These are phyloP conservation scores for Halcyon smyrnensis DNA, from an alignment of 2,797 vertebrate genomes.

Conservation along the genomic window DNA sequence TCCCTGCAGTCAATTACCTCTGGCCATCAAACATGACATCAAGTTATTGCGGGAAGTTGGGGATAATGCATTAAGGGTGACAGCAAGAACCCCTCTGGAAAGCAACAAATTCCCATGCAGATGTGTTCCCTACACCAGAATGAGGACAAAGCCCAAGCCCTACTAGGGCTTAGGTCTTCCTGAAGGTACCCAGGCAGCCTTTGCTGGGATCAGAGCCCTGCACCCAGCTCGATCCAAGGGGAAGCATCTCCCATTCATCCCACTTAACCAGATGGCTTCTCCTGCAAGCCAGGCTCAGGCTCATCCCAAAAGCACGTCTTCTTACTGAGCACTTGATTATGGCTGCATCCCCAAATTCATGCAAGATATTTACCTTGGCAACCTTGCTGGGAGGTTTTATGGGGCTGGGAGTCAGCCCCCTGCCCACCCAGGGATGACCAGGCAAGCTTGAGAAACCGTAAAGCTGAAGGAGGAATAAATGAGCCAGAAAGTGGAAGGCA, in stretches of 20 bases:
- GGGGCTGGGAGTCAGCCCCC: neutral
- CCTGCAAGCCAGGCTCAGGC: accelerated
- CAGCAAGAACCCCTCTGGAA: neutral
- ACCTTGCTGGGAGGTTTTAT: neutral
- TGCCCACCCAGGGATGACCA: slow-evolving; percentile 27
- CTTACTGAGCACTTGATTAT: neutral
- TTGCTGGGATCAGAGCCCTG: neutral
- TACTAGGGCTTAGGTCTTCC: accelerated
- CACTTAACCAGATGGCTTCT: neutral
- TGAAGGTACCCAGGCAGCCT: neutral
- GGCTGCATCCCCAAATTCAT: neutral
- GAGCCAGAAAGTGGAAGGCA: slow-evolving; percentile 1
- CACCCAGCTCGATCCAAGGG: neutral
- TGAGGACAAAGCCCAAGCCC: accelerated
- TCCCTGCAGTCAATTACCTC: neutral
- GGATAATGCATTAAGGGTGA: neutral
- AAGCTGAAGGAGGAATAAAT: neutral
- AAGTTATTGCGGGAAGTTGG: accelerated
- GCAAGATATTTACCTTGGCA: neutral
- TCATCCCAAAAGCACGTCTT: neutral
- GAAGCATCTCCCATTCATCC: neutral
- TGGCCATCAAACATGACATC: neutral
- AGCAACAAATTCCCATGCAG: neutral
- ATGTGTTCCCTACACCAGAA: neutral
- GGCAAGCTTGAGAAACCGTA: neutral